Evolutionary conservation across 2,888 invertebrate species (phyloP).

Genomic region (Lypha dubia): DNA sequence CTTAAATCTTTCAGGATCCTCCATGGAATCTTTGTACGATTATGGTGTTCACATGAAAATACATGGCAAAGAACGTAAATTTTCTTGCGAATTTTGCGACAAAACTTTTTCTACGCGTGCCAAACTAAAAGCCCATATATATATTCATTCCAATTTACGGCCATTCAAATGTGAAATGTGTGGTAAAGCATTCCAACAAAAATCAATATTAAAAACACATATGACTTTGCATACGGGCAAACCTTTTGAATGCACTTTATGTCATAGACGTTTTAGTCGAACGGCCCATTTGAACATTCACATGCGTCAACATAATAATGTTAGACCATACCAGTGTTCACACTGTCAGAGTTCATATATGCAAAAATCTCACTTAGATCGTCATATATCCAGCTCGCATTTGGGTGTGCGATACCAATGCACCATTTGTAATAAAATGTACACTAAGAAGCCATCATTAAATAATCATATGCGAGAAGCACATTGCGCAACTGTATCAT

Average conservation of each 20-base stretch:
- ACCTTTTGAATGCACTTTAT: slow-evolving; percentile 74
- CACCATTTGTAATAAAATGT: slow-evolving; percentile 73
- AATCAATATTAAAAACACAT: slow-evolving; percentile 74
- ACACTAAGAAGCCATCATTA: slow-evolving; percentile 74
- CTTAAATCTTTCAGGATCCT: slow-evolving; percentile 65
- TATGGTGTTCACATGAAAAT: slow-evolving; percentile 72
- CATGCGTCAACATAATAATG: slow-evolving; percentile 74
- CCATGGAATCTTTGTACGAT: slow-evolving; percentile 62
- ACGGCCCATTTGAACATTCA: slow-evolving; percentile 75
- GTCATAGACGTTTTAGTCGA: slow-evolving; percentile 75
- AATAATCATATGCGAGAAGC: slow-evolving; percentile 72
- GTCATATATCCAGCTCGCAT: slow-evolving; percentile 74
- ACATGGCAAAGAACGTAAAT: slow-evolving; percentile 73
- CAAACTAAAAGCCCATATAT: slow-evolving; percentile 72
- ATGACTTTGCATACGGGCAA: slow-evolving; percentile 75
- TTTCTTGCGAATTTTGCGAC: slow-evolving; percentile 73
- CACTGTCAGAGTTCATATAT: slow-evolving; percentile 74
- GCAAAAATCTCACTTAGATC: slow-evolving; percentile 75
- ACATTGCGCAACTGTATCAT: slow-evolving; percentile 26
- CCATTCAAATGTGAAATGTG: slow-evolving; percentile 75
- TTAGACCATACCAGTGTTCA: slow-evolving; percentile 75
- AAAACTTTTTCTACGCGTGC: slow-evolving; percentile 71
- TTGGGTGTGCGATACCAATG: slow-evolving; percentile 75
- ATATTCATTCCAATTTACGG: slow-evolving; percentile 74
- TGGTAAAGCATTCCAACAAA: slow-evolving; percentile 74